Base-by-base conservation (phyloP, 2,888 invertebrate genomes). In the Cheilosia grossa region DNA sequence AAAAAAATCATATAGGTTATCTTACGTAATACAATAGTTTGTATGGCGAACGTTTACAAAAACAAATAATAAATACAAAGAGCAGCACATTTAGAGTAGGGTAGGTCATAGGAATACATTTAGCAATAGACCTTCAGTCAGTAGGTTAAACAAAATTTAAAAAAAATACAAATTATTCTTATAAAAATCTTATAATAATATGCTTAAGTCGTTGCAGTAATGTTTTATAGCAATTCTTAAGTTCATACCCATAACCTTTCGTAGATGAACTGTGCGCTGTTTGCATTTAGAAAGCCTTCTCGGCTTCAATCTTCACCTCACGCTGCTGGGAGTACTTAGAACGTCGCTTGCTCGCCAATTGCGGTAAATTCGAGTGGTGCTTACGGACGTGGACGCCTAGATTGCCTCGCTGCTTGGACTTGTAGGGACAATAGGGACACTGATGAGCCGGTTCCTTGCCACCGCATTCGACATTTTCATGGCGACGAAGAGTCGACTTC, bases 401-500 rank as follows among this genome's bases (percentile, higher is more conserved):
- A 92, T 96, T 96, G 88, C 96, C 96, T 82, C 96, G 93, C 90
- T 96, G 96, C 90, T 96, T 95, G 83, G 96, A 96, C 88, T 94
- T 93, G 93, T 95, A 96, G 7, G 95, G 93, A 92, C 96, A 96
- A 90, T 95, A 94, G 33, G 96, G 95, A 89, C 96, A 96, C 89
- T 95, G 95, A 91, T 96, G 96, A 69, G 95, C 93, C 0, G 96
- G 96, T 86, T 96, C 95, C 91, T 96, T 96, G 86, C 96, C 96
- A 42, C 96, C 95, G 91, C 96, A 96, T 91, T 96, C 96, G 75
- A 96, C 96, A 93, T 95, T 95, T 92, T 96, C 96, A 92, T 96
- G 96, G 13, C 96, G 94, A 37, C 95, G 94, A 93, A 96, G 94
- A 64, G 96, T 96, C 78, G 96, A 96, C 92, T 96, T 97, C 96